These are phyloP conservation scores for Himalopsyche tibetana DNA, from an alignment of 2,888 invertebrate genomes.

Conservation along the genomic window DNA sequence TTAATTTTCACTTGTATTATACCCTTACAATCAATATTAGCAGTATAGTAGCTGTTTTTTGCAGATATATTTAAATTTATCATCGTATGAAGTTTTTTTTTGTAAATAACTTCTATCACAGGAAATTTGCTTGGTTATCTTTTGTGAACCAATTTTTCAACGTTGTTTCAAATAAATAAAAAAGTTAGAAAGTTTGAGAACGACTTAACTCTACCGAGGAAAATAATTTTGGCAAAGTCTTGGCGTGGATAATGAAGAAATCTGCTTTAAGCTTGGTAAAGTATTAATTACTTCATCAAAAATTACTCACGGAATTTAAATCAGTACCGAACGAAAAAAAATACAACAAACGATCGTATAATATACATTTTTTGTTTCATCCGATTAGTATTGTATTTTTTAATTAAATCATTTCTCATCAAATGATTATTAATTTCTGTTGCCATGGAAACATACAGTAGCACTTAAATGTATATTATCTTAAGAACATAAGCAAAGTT, in stretches of 20 bases:
- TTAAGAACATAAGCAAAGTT: no score
- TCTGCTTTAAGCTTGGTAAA: not conserved
- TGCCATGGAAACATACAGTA: no score
- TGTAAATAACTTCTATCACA: no score
- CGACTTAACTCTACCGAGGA: not conserved
- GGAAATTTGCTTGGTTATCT: no score
- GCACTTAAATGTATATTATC: no score
- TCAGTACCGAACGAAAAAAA: not conserved
- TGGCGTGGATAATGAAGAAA: slow-evolving; percentile 10
- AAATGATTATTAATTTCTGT: no score
- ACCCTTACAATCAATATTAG: no score
- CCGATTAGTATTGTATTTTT: not conserved
- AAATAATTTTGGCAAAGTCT: slow-evolving; percentile 1
- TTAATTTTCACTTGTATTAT: no score
- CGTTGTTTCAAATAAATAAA: not conserved
- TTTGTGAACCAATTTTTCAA: not conserved
- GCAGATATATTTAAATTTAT: no score
- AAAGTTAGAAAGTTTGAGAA: not conserved
- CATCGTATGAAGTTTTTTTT: no score
- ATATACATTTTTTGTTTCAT: not conserved
- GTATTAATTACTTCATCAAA: slow-evolving; percentile 35
- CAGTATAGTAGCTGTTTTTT: no score
- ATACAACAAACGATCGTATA: not conserved
- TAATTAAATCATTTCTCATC: slow-evolving; percentile 9
- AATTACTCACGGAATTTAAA: slow-evolving; percentile 8